phyloP scores from a whole-genome alignment of 2,797 vertebrate species.

The Danio albolineatus region DNA sequence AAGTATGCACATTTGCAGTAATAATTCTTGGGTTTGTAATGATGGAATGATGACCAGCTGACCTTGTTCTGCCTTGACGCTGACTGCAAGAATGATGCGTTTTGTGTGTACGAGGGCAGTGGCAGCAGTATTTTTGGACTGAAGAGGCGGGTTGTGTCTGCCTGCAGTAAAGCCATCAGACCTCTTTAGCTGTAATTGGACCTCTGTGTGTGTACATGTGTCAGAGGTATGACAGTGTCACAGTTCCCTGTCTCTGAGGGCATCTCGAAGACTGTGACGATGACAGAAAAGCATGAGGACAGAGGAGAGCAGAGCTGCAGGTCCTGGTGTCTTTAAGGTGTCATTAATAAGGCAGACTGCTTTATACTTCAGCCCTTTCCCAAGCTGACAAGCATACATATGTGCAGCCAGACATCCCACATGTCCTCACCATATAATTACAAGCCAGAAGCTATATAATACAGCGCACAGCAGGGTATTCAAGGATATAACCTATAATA shows the following conservation, averaged over 20 bases:
- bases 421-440: constrained; percentile 22
- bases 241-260: constrained; percentile 28
- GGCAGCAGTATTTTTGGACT: constrained; percentile 32
- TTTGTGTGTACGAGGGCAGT: constrained; percentile 28
- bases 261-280: not conserved
- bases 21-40: not conserved
- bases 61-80: constrained; percentile 10
- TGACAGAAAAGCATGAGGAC: constrained; percentile 3
- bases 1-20: not conserved
- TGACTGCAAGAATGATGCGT: constrained; percentile 26
- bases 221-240: constrained; percentile 35
- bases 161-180: constrained; percentile 37
- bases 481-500: not conserved
- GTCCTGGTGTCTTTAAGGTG: constrained; percentile 8
- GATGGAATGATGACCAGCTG: not conserved
- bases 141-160: constrained; percentile 18
- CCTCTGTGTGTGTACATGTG: constrained; percentile 39
- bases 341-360: constrained; percentile 20
- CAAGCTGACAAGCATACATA: constrained; percentile 20
- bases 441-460: not conserved
- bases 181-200: constrained; percentile 54
- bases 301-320: not conserved
- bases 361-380: constrained; percentile 19
- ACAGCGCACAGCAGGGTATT: not conserved
- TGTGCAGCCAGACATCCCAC: not conserved